Base-by-base conservation (phyloP, 2,888 invertebrate genomes). In the Atethmia centrago region DNA sequence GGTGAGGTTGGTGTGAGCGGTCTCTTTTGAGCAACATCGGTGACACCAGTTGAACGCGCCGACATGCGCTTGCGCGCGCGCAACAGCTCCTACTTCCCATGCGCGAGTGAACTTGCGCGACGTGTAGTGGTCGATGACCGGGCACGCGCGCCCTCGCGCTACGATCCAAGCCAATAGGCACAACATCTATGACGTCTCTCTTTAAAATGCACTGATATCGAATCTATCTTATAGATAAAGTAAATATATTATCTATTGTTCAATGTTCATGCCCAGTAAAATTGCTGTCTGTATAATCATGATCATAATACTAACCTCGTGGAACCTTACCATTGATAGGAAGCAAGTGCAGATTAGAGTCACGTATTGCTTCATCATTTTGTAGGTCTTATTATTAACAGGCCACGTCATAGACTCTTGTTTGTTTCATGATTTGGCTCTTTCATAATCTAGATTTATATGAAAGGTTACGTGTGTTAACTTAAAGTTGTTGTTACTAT, bases 51-150 rank as follows among this genome's bases (percentile, higher is more conserved):
- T 73, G 70, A 79, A 63, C 61, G 63, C 70, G 64, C 64, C 74
- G 82, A 79, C 76, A 80, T 83, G 82, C 82, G 85, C 84, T 72
- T 82, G 87, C 88, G 79, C 82, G 72, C 85, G 85, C 87, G 82
- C 86, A 71, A 19, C 71, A 61, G 74, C 86, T 83, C 65, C 76
- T 75, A 85, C 85, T 87, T 89, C 88, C 88, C 89, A 91, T 91
- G 91, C 88, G 89, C 91, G 87, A 90, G 87, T 92, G 91, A 92
- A 91, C 93, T 90, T 88, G 89, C 86, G 83, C 88, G 87, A 88
- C 88, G 90, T 87, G 89, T 85, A 84, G 86, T 92, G 92, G 93
- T 93, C 93, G 92, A 91, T 93, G 94, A 95, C 95, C 95, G 93
- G 90, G 90, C 93, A 92, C 92, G 93, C 92, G 93, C 91, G 91